These are phyloP conservation scores for Falco punctatus DNA, from an alignment of 2,113 vertebrate genomes.

Conservation along the genomic window DNA sequence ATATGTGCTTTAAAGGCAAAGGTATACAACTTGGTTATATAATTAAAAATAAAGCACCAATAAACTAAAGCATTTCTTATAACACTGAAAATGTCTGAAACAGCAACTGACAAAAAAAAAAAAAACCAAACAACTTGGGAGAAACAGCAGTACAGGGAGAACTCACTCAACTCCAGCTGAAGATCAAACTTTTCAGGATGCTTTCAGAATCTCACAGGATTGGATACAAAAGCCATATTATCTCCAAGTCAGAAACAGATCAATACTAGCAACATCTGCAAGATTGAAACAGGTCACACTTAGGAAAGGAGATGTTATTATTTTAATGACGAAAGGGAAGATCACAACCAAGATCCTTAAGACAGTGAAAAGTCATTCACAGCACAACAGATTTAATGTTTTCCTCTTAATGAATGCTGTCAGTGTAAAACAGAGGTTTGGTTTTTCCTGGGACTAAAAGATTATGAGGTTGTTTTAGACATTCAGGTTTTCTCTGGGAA, in stretches of 20 bases:
- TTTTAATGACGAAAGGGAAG: conserved; percentile 50
- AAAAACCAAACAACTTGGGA: neutral
- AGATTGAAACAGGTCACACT: conserved; percentile 23
- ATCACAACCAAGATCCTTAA: neutral
- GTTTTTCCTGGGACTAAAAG: neutral
- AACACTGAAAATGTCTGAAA: conserved; percentile 9
- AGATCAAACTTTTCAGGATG: neutral
- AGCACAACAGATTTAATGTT: neutral
- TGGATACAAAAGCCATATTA: neutral
- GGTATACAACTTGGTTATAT: neutral
- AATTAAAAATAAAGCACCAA: conserved; percentile 7
- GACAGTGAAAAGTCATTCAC: neutral
- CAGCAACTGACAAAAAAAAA: neutral
- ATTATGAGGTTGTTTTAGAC: neutral
- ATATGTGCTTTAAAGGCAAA: conserved; percentile 24
- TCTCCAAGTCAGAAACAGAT: neutral
- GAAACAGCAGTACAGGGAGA: neutral
- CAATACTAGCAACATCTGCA: conserved; percentile 27
- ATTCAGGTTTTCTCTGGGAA: neutral
- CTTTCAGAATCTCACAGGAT: neutral
- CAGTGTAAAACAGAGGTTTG: neutral
- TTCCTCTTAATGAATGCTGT: neutral
- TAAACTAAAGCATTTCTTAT: conserved; percentile 1
- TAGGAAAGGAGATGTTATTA: conserved; percentile 31
- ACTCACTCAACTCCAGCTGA: neutral